Evolutionary conservation across 1,140 invertebrate genomes (phyloP), one percentile per base, ranked within the genome.

Genomic region (Macrotrachela quadricornifera): DNA sequence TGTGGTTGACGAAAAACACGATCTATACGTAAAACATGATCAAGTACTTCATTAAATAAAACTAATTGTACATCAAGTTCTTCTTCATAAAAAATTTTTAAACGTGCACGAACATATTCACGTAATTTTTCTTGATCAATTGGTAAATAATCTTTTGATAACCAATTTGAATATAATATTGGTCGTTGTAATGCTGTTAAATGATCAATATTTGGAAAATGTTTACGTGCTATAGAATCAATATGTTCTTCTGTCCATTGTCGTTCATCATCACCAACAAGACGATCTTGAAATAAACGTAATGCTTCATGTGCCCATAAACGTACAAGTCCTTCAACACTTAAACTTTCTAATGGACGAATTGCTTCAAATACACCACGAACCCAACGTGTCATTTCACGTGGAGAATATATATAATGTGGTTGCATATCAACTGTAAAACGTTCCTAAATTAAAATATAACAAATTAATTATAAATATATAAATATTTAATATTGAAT

Each of bases 341-440:
- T 77, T 0, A 97, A 69, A 51, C 77, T 80, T 62, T 99, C 92
- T 18, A 97, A 67, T 0, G 92, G 91, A 59, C 74, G 63, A 50
- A 99, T 91, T 4, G 92, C 92, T 73, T 99, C 94, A 69, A 88
- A 95, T 56, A 99, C 97, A 55, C 94, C 94, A 46, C 94, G 75
- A 8, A 99, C 91, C 94, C 94, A 99, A 56, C 94, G 72, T 0
- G 94, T 97, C 83, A 99, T 87, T 73, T 99, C 94, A 68, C 94
- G 77, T n/a, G 94, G 94, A 56, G 88, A 95, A 72, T 97, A 97
- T 1, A 99, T 87, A 67, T 99, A 99, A 70, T 99, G 94, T 1
- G 94, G 94, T 69, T 99, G 94, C 86, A 97, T 96, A 67, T 99
- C 94, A 73, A 96, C 91, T 1, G 92, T 99, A 67, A 99, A 99